Percentiles rank a stretch among this genome's conserved stretches.
Conservation (phyloP, 2,797 vertebrate genomes). For the Urocyon cinereoargenteus region DNA sequence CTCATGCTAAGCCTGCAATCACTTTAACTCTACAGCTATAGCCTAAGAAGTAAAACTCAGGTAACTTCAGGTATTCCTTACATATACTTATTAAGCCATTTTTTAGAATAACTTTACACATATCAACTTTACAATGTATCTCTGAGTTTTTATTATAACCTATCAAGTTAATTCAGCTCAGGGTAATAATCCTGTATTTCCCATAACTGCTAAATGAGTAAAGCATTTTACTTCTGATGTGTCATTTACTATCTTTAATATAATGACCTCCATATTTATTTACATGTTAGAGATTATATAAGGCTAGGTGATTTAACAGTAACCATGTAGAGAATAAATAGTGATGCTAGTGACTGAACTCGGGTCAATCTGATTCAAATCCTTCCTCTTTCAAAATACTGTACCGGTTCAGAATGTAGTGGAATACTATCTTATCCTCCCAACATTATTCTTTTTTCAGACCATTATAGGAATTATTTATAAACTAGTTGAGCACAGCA, state of each 20-base stretch:
- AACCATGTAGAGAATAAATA: not conserved
- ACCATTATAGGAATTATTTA: constrained; percentile 19
- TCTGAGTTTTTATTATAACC: not conserved
- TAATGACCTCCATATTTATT: not conserved
- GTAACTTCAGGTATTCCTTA: not conserved
- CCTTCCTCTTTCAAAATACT: not conserved
- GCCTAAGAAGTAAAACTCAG: not conserved
- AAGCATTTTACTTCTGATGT: not conserved
- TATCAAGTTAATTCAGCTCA: not conserved
- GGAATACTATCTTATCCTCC: not conserved
- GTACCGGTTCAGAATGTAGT: not conserved
- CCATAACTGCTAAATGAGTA: not conserved
- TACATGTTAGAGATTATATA: not conserved
- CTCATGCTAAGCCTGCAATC: not conserved
- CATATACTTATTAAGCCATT: not conserved
- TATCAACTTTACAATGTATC: not conserved
- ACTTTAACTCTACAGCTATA: not conserved
- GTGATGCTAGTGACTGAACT: not conserved
- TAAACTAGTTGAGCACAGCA: not conserved
- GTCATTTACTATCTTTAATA: not conserved
- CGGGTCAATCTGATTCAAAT: not conserved
- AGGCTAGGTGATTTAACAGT: not conserved
- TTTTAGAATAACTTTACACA: not conserved
- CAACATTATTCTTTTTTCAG: not conserved
- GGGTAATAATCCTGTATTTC: not conserved